Evolutionary conservation across 2,113 vertebrate genomes (phyloP).

Genomic region (Nesospiza acunhae): DNA sequence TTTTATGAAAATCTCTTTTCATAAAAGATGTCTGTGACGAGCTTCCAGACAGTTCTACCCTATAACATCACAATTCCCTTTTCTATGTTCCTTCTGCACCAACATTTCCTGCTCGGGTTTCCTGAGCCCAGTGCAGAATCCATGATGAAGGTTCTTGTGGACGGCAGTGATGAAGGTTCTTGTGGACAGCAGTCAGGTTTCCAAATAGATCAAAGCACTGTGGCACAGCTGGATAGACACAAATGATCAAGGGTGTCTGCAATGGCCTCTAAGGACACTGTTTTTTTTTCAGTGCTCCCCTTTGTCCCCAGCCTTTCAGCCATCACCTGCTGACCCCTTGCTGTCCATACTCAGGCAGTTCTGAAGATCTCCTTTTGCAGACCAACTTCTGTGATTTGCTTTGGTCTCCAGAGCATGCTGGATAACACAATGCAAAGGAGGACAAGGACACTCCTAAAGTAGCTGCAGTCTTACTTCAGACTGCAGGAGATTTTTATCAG

Average conservation of each 20-base stretch:
- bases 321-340: not conserved
- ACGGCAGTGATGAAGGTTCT: too few relatives aligned
- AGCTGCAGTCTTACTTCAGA: not conserved
- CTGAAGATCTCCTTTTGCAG: not conserved
- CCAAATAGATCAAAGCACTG: not conserved
- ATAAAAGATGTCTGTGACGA: too few relatives aligned
- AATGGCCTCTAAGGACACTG: not conserved
- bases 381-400: not conserved
- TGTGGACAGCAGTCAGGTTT: not conserved
- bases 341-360: not conserved
- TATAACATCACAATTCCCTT: not conserved
- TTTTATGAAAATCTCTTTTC: too few relatives aligned
- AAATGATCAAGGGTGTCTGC: not conserved
- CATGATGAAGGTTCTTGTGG: not conserved
- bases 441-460: conserved; percentile 14
- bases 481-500: not conserved
- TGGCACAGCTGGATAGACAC: not conserved
- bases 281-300: not conserved
- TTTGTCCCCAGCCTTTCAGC: not conserved
- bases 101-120: not conserved
- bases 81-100: not conserved
- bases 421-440: not conserved
- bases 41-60: not conserved
- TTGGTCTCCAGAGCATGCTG: not conserved
- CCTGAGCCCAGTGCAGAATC: not conserved